phyloP scores from a whole-genome alignment of 2,888 invertebrate species.

The Ptilodon capucinus region DNA sequence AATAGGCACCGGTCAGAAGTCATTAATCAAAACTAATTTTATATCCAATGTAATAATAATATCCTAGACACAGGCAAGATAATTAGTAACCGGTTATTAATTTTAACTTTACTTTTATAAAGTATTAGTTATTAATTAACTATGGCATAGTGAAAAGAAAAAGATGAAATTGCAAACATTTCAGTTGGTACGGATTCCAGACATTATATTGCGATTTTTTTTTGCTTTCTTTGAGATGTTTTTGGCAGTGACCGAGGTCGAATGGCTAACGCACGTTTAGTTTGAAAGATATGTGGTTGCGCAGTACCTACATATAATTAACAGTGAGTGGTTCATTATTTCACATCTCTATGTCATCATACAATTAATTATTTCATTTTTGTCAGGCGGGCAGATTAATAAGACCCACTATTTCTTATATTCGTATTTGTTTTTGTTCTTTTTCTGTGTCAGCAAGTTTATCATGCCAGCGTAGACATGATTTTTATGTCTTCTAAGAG shows the following conservation, averaged over 20 bases:
- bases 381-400: slow-evolving; percentile 64
- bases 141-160: neutral
- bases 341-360: slow-evolving; percentile 2
- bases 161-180: slow-evolving; percentile 5
- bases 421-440: slow-evolving; percentile 52
- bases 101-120: neutral
- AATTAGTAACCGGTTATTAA: too few relatives aligned
- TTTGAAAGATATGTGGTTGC: slow-evolving; percentile 74
- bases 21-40: too few relatives aligned
- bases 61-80: too few relatives aligned
- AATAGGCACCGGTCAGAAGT: neutral
- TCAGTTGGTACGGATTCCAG: slow-evolving; percentile 51
- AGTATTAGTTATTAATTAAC: neutral
- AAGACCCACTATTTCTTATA: slow-evolving; percentile 58
- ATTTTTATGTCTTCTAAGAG: too few relatives aligned
- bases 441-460: slow-evolving; percentile 53
- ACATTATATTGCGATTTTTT: slow-evolving; percentile 52
- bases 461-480: too few relatives aligned
- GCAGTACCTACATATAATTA: slow-evolving; percentile 59
- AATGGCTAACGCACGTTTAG: slow-evolving; percentile 69
- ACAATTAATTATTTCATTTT: slow-evolving; percentile 3
- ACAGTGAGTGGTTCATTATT: slow-evolving; percentile 53
- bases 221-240: slow-evolving; percentile 69
- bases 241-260: slow-evolving; percentile 70
- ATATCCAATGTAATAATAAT: too few relatives aligned